Conservation (phyloP, 23 tunicate species). For the Trididemnum nubilum region DNA sequence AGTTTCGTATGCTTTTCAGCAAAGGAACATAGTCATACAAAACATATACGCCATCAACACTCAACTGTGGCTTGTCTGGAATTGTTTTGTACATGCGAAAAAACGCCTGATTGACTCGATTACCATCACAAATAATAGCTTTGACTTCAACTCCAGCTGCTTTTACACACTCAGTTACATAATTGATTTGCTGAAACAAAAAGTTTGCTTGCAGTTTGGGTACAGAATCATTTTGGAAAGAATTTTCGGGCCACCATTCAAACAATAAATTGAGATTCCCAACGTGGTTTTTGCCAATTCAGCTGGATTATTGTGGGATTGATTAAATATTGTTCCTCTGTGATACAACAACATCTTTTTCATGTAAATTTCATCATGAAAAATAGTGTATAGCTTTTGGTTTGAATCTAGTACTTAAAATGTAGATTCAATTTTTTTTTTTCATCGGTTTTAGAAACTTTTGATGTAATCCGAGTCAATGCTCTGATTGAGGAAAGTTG, state of each 20-base stretch:
- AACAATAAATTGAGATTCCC: neutral
- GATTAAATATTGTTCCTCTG: neutral
- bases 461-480: slow-evolving; percentile 22
- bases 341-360: slow-evolving; percentile 10
- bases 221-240: neutral
- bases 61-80: slow-evolving; percentile 4
- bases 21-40: neutral
- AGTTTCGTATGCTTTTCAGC: slow-evolving; percentile 14
- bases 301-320: neutral
- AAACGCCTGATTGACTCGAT: slow-evolving; percentile 11
- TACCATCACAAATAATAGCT: slow-evolving; percentile 8
- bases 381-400: slow-evolving; percentile 1
- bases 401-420: neutral
- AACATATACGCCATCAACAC: neutral
- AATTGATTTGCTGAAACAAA: neutral
- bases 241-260: slow-evolving; percentile 19
- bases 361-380: slow-evolving; percentile 18
- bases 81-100: neutral
- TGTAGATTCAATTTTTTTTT: neutral
- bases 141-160: neutral
- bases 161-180: neutral
- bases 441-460: slow-evolving; percentile 23
- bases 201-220: neutral
- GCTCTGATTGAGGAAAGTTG: neutral
- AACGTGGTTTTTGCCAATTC: slow-evolving; percentile 20